These are phyloP conservation scores for Nasonia vitripennis DNA, from an alignment of 1,140 invertebrate genomes.

Conservation along the genomic window DNA sequence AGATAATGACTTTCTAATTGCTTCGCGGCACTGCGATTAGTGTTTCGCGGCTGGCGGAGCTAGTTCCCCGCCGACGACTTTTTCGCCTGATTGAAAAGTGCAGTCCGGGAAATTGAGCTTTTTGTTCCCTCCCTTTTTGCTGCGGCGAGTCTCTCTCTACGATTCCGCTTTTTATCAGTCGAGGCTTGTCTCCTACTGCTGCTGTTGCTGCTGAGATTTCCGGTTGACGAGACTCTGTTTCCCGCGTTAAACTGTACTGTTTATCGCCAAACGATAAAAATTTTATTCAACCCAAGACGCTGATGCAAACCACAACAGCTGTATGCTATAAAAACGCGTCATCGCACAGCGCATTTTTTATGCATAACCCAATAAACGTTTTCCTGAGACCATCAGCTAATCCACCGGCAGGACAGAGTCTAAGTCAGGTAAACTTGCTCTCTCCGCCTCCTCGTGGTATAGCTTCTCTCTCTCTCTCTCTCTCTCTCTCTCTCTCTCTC, in stretches of 20 bases:
- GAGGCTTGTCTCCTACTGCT: neutral
- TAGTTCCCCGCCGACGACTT: neutral
- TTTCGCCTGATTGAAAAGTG: neutral
- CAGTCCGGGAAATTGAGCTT: conserved; percentile 13
- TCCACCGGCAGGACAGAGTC: no score
- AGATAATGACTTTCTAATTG: conserved; percentile 67
- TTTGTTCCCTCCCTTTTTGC: neutral
- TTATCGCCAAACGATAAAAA: no score
- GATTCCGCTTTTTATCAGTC: conserved; percentile 15
- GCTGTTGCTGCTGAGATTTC: neutral
- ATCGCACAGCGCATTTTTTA: neutral
- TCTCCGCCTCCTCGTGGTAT: neutral
- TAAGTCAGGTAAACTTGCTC: conserved; percentile 20
- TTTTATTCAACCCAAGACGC: no score
- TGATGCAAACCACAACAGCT: neutral
- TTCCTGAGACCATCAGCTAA: neutral
- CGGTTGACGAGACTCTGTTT: neutral
- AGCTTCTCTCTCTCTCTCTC: neutral
- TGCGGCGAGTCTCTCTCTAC: neutral
- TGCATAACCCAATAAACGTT: conserved; percentile 8
- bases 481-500: neutral
- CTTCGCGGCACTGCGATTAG: conserved; percentile 29
- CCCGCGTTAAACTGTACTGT: no score
- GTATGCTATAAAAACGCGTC: neutral
- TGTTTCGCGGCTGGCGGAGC: neutral